Evolutionary conservation across 1,140 invertebrate genomes (phyloP).

Genomic region (Conus ventricosus): DNA sequence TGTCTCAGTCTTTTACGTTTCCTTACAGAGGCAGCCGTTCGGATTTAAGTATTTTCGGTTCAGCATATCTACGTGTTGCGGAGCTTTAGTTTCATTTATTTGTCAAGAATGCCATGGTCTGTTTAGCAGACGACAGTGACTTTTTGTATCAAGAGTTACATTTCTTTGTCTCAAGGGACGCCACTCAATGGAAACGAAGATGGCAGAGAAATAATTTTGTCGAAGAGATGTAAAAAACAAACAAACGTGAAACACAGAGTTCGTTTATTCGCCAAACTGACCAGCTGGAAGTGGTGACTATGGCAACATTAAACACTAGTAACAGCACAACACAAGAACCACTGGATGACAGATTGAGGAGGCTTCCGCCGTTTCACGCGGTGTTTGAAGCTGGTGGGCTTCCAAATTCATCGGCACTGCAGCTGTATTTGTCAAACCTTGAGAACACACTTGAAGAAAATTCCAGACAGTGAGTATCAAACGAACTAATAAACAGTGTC

Average conservation of each 20-base stretch:
- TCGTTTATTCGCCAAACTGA: not conserved
- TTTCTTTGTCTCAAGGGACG: not conserved
- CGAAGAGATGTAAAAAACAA: not conserved
- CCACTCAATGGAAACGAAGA: not conserved
- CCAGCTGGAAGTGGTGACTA: not conserved
- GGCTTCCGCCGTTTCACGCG: constrained; percentile 32
- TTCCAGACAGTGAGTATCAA: constrained; percentile 55
- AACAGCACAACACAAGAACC: constrained; percentile 8
- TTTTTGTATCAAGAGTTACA: not conserved
- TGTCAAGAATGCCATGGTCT: no score
- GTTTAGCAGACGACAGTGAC: not conserved
- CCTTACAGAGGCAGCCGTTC: no score
- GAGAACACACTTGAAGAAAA: constrained; percentile 60
- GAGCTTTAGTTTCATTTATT: no score
- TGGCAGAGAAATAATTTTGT: not conserved
- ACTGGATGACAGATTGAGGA: not conserved
- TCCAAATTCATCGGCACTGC: constrained; percentile 44
- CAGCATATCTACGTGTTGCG: no score
- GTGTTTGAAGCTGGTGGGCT: constrained; percentile 49
- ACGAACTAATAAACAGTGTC: not conserved
- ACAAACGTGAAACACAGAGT: not conserved
- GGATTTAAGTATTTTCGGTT: no score
- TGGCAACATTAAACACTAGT: constrained; percentile 22
- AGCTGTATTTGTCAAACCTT: constrained; percentile 56
- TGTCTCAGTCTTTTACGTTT: no score